Percentiles rank a stretch among this genome's conserved stretches.
Conservation (phyloP, 2,888 invertebrate species). For the Salticus scenicus region DNA sequence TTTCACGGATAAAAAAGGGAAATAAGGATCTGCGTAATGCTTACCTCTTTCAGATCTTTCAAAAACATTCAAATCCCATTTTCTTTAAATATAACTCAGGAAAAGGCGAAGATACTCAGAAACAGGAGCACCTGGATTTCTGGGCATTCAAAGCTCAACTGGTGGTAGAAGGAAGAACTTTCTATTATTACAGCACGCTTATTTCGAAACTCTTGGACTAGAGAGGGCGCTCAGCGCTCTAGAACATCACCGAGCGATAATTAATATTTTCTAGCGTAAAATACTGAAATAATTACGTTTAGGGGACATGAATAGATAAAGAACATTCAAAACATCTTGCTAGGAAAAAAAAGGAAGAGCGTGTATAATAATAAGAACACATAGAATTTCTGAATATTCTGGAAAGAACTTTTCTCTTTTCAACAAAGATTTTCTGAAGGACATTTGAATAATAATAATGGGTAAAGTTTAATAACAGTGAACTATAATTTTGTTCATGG, state of each 20-base stretch:
- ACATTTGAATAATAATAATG: too few species aligned
- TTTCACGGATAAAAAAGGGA: too few species aligned
- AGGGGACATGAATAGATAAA: background rate
- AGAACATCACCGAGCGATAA: background rate
- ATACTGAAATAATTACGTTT: background rate
- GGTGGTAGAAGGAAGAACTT: slow-evolving; percentile 34
- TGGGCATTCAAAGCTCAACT: slow-evolving; percentile 66
- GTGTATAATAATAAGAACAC: too few species aligned
- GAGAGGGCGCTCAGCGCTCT: slow-evolving; percentile 51
- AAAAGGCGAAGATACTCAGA: slow-evolving; percentile 25
- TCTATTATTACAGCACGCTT: background rate
- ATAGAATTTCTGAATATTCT: too few species aligned
- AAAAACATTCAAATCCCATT: slow-evolving; percentile 19
- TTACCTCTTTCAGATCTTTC: too few species aligned
- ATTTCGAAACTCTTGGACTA: slow-evolving; percentile 5
- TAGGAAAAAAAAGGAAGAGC: background rate
- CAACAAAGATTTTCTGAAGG: too few species aligned
- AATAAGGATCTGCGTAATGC: too few species aligned
- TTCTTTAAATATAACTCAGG: slow-evolving; percentile 9
- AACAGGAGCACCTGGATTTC: slow-evolving; percentile 62
- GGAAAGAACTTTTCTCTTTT: too few species aligned
- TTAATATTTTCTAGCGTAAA: background rate
- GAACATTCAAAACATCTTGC: background rate
- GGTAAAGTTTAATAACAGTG: too few species aligned
- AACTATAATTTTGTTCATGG: too few species aligned